Conservation (phyloP, 2,113 vertebrate genomes). For the Perca fluviatilis region DNA sequence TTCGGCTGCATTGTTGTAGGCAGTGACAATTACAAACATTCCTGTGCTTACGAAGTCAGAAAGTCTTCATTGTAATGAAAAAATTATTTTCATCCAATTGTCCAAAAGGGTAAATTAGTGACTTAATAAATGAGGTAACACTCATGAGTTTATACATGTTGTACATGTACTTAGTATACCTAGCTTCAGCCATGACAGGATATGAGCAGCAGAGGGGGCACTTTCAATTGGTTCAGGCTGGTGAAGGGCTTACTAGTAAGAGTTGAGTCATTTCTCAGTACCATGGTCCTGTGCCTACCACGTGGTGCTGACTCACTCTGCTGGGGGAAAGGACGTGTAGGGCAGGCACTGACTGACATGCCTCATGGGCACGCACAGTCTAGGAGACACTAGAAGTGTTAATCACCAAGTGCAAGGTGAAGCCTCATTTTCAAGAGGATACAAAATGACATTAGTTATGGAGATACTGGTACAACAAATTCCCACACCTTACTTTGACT, state of each 20-base stretch:
- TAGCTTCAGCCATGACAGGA: background rate
- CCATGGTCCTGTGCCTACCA: slow-evolving; percentile 61
- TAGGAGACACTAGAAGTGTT: slow-evolving; percentile 1
- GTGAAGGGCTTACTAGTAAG: slow-evolving; percentile 28
- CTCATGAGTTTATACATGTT: too few relatives aligned
- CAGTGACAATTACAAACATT: background rate
- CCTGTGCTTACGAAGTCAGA: background rate
- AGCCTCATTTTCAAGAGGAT: background rate
- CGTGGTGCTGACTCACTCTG: slow-evolving; percentile 74
- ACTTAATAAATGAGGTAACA: background rate
- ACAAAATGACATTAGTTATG: background rate
- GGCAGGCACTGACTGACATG: slow-evolving; percentile 43
- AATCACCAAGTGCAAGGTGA: slow-evolving; percentile 15
- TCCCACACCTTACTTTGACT: background rate
- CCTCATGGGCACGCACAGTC: slow-evolving; percentile 46
- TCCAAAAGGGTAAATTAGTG: background rate
- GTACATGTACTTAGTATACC: background rate
- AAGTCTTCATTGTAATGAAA: background rate
- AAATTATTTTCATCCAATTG: background rate
- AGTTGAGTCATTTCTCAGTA: slow-evolving; percentile 69
- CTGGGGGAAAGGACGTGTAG: slow-evolving; percentile 49
- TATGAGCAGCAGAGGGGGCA: slow-evolving; percentile 66
- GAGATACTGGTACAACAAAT: background rate
- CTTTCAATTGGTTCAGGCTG: background rate
- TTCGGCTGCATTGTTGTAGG: background rate